A percentile compares a stretch with the other conserved stretches of the same genome.
These are phyloP conservation scores for Phymatocera aterrima DNA, from an alignment of 2,888 invertebrate species.

Conservation along the genomic window DNA sequence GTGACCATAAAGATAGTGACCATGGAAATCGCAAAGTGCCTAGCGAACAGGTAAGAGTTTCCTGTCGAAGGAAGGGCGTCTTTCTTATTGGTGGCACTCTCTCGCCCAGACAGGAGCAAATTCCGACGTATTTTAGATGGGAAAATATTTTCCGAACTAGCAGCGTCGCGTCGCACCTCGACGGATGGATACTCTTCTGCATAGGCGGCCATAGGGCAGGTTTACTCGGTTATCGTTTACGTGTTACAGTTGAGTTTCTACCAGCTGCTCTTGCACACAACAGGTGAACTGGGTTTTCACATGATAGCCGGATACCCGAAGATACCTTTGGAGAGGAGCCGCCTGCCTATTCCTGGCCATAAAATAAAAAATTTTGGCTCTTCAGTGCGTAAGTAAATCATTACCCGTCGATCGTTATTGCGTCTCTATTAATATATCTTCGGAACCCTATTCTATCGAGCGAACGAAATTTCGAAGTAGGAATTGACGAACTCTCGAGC, in stretches of 20 bases:
- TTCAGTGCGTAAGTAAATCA: constrained; percentile 18
- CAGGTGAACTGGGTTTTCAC: constrained; percentile 40
- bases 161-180: constrained; percentile 19
- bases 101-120: neutral
- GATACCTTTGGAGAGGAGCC: neutral
- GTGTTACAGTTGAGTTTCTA: constrained; percentile 6
- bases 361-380: constrained; percentile 13
- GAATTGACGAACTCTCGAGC: neutral
- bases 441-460: neutral
- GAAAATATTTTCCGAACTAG: neutral
- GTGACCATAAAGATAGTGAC: constrained; percentile 39
- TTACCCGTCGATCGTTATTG: constrained; percentile 20
- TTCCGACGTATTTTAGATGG: neutral
- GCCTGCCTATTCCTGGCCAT: constrained; percentile 11
- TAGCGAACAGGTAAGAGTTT: neutral
- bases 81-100: constrained; percentile 23
- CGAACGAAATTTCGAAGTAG: neutral
- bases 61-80: neutral
- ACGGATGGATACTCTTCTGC: neutral
- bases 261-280: constrained; percentile 32
- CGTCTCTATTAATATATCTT: neutral
- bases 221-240: constrained; percentile 15
- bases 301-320: neutral
- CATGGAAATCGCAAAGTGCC: constrained; percentile 34
- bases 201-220: no score